Evolutionary conservation across 2,797 vertebrate species (phyloP).

Genomic region (Chelidonichthys spinosus): DNA sequence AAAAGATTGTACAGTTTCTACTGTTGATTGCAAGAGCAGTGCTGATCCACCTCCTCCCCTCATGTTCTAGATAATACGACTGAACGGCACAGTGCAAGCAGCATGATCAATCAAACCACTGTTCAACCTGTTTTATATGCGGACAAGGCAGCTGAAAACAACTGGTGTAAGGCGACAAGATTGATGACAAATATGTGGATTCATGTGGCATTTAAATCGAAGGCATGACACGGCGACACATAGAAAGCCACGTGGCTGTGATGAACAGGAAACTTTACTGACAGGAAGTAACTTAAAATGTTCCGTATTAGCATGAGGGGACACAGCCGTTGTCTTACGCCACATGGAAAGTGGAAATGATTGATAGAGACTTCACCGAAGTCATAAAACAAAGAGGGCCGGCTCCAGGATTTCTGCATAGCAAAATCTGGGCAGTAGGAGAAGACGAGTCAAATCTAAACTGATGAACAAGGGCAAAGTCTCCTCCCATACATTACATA

Average conservation of each 20-base stretch:
- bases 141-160: conserved; percentile 44
- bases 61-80: conserved; percentile 24
- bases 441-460: conserved; percentile 35
- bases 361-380: conserved; percentile 81
- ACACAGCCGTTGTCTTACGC: conserved; percentile 3
- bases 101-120: conserved; percentile 19
- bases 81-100: conserved; percentile 61
- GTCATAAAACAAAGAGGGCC: conserved; percentile 75
- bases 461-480: conserved; percentile 2
- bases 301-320: conserved; percentile 3
- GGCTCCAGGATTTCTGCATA: conserved; percentile 62
- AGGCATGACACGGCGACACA: conserved; percentile 56
- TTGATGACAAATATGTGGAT: conserved; percentile 15
- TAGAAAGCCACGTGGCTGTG: conserved; percentile 4
- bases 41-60: conserved; percentile 31
- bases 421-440: conserved; percentile 66
- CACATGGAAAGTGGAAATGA: conserved; percentile 26
- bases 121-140: conserved; percentile 2
- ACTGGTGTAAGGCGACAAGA: conserved; percentile 30
- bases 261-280: background rate
- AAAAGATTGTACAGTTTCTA: conserved; percentile 71
- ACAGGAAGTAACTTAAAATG: background rate
- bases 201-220: conserved; percentile 31
- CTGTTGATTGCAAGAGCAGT: conserved; percentile 72
- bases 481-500: conserved; percentile 15